Evolutionary conservation across 2,113 vertebrate species (phyloP).

Genomic region (Hemichromis elongatus): DNA sequence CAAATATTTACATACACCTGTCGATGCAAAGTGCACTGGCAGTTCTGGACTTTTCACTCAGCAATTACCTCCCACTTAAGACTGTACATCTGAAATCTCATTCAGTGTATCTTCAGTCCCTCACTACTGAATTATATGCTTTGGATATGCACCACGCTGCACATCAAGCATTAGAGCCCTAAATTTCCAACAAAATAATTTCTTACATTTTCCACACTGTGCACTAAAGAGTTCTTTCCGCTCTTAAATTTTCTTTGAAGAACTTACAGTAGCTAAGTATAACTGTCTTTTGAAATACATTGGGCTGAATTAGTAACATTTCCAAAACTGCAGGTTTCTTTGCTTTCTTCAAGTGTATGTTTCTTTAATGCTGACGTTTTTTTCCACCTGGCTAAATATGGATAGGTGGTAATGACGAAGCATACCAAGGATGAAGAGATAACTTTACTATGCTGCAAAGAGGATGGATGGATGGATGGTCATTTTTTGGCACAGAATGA

Average conservation of each 20-base stretch:
- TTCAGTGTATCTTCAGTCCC: not conserved
- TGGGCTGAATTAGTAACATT: not conserved
- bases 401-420: conserved; percentile 15
- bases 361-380: conserved; percentile 16
- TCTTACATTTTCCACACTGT: not conserved
- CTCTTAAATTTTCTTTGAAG: not conserved
- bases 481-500: not conserved
- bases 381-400: conserved; percentile 4
- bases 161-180: not conserved
- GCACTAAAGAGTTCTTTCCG: not conserved
- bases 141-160: not conserved
- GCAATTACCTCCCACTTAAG: not conserved
- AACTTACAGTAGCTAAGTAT: not conserved
- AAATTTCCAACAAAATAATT: not conserved
- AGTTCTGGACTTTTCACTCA: not conserved
- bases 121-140: not conserved
- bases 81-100: not conserved
- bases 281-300: not conserved
- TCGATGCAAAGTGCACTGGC: not conserved
- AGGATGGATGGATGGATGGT: not conserved
- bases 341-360: not conserved
- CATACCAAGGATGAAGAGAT: conserved; percentile 6
- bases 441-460: not conserved
- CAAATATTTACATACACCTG: not conserved
- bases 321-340: not conserved